Base-by-base conservation (phyloP, 2,888 invertebrate genomes). In the Torymus auratus region DNA sequence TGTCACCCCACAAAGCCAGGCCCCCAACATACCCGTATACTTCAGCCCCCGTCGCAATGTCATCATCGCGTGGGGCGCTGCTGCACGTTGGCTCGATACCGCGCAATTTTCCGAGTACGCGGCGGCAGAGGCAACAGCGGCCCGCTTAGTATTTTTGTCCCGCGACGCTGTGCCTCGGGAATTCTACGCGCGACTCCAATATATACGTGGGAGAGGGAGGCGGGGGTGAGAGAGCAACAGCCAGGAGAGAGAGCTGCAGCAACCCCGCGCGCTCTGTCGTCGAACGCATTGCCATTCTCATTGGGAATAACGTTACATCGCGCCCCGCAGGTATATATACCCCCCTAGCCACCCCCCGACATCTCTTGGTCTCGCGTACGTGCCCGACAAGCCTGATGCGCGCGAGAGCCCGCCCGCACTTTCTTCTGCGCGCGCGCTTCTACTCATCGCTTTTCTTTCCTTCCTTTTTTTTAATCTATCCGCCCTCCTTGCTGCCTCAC, bases 241-340 rank as follows among this genome's bases (percentile, higher is more conserved):
- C 5, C 7, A 41, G 41, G 7, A 41, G 41, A 7, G 41, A 41
- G 41, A 41, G 50, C 7, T 52, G 50, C 7, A 17, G 41, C 28
- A 1, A 14, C 50, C 17, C 17, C 28, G 20, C 23, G 69, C 78
- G 20, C 23, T 67, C 78, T 79, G 80, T 84, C 80, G 83, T 83
- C 81, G 80, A 83, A 82, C 78, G 82, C 84, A 84, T 84, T 84
- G 84, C 82, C 83, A 84, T 86, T 86, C 84, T 85, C 84, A 83
- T 83, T 83, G 83, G 82, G 83, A 84, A 85, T 83, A 83, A 84
- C 80, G 85, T 85, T 85, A 84, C 83, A 62, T 67, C 64, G 78
- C 41, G 41, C 41, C 41, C 7, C 7, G 41, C 41, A 41, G 41
- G 41, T 41, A 41, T 41, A 41, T 41, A 41, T 41, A 41, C 41